Base-by-base conservation (phyloP, 1,140 invertebrate species). In the Aphaenogaster rudis region DNA sequence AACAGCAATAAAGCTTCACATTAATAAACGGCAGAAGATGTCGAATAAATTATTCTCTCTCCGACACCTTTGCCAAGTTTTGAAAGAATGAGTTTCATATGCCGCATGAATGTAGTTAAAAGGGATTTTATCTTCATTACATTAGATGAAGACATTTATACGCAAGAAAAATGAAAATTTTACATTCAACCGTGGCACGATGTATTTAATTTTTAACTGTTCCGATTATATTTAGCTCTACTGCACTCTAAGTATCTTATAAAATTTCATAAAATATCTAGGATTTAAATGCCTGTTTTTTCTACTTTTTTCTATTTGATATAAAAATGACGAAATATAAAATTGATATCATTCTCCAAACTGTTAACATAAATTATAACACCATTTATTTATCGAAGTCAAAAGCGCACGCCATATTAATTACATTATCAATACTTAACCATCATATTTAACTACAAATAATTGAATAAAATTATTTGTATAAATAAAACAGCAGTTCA, bases 11-110 rank as follows among this genome's bases (percentile, higher is more conserved):
- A 33, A 54, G 48, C 45, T 71, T 21, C 21, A 52, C 21, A 81
- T 71, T 81, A 81, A 81, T 71, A 81, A 81, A 57, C 39, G 28
- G 21, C 79, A 15, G 50, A 59, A 3, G 2, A 80, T 81, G 50
- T 48, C 45, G 17, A 57, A 52, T 57, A 54, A 81, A 81, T 57
- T 57, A 81, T 69, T 71, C 64, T 79, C 59, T 52, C n/a, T 48
- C 36, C 39, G 15, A 57, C 79, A 39, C 66, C 15, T 57, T 6
- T 11, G 39, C 15, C 2, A 9, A 28, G 28, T 33, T 71, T 48
- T 45, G 21, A 81, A 57, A 57, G 52, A 71, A 81, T 57, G 21
- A 33, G 21, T 36, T 71, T 81, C 64, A 15, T 59, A 81, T 45
- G 9, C 36, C 5, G 21, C 15, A 13, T n/a, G 45, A 50, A 78